These are phyloP conservation scores for Agrotis puta DNA, from an alignment of 2,888 invertebrate species.

Conservation along the genomic window DNA sequence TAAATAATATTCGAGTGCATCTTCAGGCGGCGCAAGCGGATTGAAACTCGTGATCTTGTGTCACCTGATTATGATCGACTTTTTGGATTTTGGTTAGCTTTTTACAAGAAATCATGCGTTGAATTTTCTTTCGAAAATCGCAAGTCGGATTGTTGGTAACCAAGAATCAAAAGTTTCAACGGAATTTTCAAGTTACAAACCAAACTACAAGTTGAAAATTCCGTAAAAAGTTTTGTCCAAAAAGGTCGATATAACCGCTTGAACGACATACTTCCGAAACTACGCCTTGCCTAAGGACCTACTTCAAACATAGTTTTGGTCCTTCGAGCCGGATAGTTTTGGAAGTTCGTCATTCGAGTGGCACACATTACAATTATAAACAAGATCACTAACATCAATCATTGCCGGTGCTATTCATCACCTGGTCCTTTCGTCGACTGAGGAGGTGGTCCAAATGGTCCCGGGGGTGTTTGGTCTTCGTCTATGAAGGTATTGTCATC, in stretches of 20 bases:
- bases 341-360: conserved; percentile 28
- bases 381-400: conserved; percentile 87
- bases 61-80: conserved; percentile 56
- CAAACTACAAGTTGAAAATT: conserved; percentile 45
- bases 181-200: conserved; percentile 51
- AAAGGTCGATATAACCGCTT: conserved; percentile 47
- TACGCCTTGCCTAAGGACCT: conserved; percentile 7
- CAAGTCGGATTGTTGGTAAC: conserved; percentile 26
- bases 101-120: conserved; percentile 13
- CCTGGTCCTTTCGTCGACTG: conserved; percentile 88
- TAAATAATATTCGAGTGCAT: conserved; percentile 81
- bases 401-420: conserved; percentile 87
- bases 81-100: conserved; percentile 50
- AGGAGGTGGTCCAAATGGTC: conserved; percentile 78
- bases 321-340: conserved; percentile 21
- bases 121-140: conserved; percentile 14
- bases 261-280: conserved; percentile 25
- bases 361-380: conserved; percentile 60
- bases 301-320: conserved; percentile 22
- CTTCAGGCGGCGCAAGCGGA: conserved; percentile 79
- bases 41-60: conserved; percentile 84
- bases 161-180: conserved; percentile 49
- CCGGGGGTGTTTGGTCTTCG: conserved; percentile 79
- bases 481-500: conserved; percentile 77
- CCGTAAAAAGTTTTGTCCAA: conserved; percentile 47